These are phyloP conservation scores for Pseudochirops corinnae DNA, from an alignment of 2,797 vertebrate genomes.

Conservation along the genomic window DNA sequence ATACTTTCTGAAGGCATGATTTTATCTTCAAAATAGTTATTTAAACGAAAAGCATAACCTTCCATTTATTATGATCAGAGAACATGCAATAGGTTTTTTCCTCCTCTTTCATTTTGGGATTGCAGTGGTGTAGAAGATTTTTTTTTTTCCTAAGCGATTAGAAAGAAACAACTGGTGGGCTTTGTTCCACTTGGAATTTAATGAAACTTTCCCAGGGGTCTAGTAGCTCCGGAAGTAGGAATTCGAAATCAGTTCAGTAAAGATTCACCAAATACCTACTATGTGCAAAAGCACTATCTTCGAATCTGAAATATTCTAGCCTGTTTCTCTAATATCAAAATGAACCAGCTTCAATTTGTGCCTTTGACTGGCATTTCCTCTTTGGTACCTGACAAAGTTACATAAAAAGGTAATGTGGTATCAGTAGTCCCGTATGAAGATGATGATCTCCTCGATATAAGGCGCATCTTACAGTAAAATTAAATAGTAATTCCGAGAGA, in stretches of 20 bases:
- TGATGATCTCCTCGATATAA: neutral
- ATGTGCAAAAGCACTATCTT: neutral
- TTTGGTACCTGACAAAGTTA: neutral
- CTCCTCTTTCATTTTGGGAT: neutral
- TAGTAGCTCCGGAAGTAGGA: neutral
- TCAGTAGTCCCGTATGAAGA: neutral
- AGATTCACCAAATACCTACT: neutral
- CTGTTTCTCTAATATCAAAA: neutral
- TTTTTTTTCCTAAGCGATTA: neutral
- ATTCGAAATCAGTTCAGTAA: neutral
- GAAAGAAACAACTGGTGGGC: neutral
- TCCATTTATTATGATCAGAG: neutral
- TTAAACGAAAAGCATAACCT: neutral
- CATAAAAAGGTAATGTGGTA: neutral
- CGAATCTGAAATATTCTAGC: neutral
- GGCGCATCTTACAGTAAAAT: neutral
- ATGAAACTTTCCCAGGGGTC: neutral
- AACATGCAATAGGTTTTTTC: neutral
- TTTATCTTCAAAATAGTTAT: slow-evolving; percentile 37
- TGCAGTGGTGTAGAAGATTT: neutral
- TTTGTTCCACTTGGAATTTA: slow-evolving; percentile 12
- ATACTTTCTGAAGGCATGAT: neutral
- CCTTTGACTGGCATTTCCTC: neutral
- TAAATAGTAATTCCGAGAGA: neutral
- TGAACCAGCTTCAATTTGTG: neutral